Conservation (phyloP, 2,888 invertebrate species). For the Scaptomyza cyrtandrae region DNA sequence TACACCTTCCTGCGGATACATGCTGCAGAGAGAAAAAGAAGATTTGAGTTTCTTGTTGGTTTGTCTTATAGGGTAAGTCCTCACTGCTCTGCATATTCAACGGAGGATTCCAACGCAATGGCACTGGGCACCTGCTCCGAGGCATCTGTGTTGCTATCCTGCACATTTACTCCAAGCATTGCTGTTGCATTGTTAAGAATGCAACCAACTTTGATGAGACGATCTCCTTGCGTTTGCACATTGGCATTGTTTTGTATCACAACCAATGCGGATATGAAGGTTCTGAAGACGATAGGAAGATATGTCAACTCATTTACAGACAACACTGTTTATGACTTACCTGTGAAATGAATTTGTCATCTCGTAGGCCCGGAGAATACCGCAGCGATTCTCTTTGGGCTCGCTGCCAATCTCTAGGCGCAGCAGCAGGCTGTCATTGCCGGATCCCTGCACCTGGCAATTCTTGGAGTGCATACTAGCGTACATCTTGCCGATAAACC, state of each 20-base stretch:
- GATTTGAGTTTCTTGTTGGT: neutral
- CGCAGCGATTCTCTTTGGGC: conserved; percentile 83
- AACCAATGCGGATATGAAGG: conserved; percentile 90
- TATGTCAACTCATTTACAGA: neutral
- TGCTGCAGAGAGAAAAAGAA: conserved; percentile 64
- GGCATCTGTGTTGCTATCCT: conserved; percentile 62
- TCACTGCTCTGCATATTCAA: conserved; percentile 86
- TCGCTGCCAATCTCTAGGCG: conserved; percentile 83
- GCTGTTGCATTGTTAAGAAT: conserved; percentile 86
- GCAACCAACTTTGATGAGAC: conserved; percentile 92
- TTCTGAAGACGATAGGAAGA: conserved; percentile 82
- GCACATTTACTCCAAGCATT: conserved; percentile 31
- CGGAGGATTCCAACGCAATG: conserved; percentile 86
- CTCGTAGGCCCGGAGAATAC: conserved; percentile 83
- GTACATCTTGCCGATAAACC: conserved; percentile 91
- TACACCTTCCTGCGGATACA: conserved; percentile 85
- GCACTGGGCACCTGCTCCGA: conserved; percentile 84
- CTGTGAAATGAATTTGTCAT: conserved; percentile 81
- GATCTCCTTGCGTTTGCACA: conserved; percentile 93
- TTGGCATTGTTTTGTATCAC: conserved; percentile 93
- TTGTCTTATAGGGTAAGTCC: too few species aligned
- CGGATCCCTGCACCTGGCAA: conserved; percentile 88
- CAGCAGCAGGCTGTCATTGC: conserved; percentile 81
- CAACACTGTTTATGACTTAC: conserved; percentile 38
- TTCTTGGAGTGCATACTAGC: conserved; percentile 91